Base-by-base conservation (phyloP, 2,888 invertebrate species). In the Polyommatus iphigenia region DNA sequence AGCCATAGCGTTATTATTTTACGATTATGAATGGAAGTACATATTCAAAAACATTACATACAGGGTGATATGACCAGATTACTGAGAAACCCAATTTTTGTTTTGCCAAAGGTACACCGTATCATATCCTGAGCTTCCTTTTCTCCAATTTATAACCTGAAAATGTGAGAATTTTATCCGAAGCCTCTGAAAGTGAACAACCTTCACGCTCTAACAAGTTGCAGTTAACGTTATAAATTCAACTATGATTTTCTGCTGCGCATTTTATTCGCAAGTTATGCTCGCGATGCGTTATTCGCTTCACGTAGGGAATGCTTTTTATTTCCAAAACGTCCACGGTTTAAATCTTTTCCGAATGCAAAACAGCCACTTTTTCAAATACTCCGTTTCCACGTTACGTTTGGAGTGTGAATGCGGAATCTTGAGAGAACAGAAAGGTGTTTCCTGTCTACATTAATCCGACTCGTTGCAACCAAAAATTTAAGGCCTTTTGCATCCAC, bases 251-350 rank as follows among this genome's bases (percentile, higher is more conserved):
- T 29, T 67, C 67, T 67, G 67, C 29, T 67, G 67, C 8, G n/a
- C 59, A 59, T 67, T 67, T 67, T 67, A 67, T 67, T 13, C 29
- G 67, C 18, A 29, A 67, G 67, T 32, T 67, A 32, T 67, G 67
- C 67, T 67, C 67, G 67, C 29, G 67, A 32, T 67, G 67, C 67
- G 67, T 67, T 67, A 67, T 67, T 67, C 67, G 67, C 67, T 67
- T 32, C 67, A 67, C 67, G 67, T 67, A 67, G 29, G 67, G 67
- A 67, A 32, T 67, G 67, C 67, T 32, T 67, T 67, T 67, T 67
- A 67, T 67, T 67, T 67, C 29, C 32, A 67, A 29, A 32, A 7
- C 29, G 29, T 32, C 29, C 18, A 67, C 15, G 67, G 7, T 67
- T 67, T 62, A 62, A 62, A 62, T 67, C 29, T 67, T 67, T 67